A percentile compares a stretch with the other conserved stretches of the same genome.
phyloP scores from a whole-genome alignment of 2,797 vertebrate genomes.

The Hyperoplus immaculatus region DNA sequence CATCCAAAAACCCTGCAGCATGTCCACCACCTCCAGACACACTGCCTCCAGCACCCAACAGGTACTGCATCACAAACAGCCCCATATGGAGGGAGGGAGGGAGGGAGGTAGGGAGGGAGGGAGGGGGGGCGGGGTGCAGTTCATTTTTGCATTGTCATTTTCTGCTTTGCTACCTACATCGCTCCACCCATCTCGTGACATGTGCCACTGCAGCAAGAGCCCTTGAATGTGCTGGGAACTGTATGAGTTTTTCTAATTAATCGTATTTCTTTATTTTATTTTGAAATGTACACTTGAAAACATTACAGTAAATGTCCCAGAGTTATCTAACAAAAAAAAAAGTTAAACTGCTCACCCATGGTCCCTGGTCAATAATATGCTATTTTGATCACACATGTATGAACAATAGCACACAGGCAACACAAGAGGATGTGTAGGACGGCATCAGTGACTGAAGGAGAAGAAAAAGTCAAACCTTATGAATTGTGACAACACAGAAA shows the following conservation, averaged over 20 bases:
- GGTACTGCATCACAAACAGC: conserved; percentile 86
- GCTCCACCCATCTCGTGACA: conserved; percentile 46
- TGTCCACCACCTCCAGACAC: conserved; percentile 78
- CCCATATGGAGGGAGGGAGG: neutral
- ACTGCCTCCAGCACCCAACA: conserved; percentile 91
- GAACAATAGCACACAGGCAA: neutral
- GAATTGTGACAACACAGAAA: no score
- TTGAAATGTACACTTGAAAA: neutral
- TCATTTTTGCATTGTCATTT: conserved; percentile 69
- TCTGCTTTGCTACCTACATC: conserved; percentile 43
- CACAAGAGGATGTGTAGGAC: neutral
- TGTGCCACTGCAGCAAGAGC: conserved; percentile 48
- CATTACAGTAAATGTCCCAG: neutral
- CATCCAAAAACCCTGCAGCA: conserved; percentile 81
- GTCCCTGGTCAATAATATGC: conserved; percentile 1
- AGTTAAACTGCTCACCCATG: neutral
- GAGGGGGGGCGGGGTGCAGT: neutral
- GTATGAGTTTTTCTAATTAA: neutral
- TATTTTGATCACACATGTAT: neutral
- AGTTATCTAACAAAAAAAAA: neutral
- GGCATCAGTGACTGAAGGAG: neutral
- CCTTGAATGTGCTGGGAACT: conserved; percentile 4
- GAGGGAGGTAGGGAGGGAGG: no score
- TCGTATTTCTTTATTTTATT: neutral
- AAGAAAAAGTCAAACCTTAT: no score